Evolutionary conservation across 2,797 vertebrate genomes (phyloP).

Genomic region (Serranus cabrilla): DNA sequence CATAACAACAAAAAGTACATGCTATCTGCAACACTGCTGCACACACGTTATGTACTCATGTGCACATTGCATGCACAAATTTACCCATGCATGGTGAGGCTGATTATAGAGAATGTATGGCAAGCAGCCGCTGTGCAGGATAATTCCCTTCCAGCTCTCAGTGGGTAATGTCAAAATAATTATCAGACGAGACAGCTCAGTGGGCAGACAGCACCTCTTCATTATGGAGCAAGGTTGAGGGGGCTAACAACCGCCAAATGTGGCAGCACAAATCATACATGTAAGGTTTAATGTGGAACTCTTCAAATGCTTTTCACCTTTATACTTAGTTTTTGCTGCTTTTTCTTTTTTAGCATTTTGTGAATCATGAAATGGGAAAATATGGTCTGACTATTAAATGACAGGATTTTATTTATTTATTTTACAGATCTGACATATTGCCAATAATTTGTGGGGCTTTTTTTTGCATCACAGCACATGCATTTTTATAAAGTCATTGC

Average conservation of each 20-base stretch:
- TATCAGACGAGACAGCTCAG: slow-evolving; percentile 82
- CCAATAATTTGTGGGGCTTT: not conserved
- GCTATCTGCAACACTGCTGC: not conserved
- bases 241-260: slow-evolving; percentile 58
- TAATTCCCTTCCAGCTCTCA: slow-evolving; percentile 80
- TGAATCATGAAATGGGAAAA: not conserved
- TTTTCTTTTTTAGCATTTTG: not conserved
- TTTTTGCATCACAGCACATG: slow-evolving; percentile 10
- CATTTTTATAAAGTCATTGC: slow-evolving; percentile 28
- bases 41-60: slow-evolving; percentile 5
- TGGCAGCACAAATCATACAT: not conserved
- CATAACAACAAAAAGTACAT: too few relatives aligned
- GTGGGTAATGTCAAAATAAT: slow-evolving; percentile 85
- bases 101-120: slow-evolving; percentile 79
- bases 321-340: slow-evolving; percentile 2
- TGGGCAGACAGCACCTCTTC: slow-evolving; percentile 80
- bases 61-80: slow-evolving; percentile 19
- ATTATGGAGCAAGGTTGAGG: slow-evolving; percentile 68
- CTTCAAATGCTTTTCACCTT: slow-evolving; percentile 24
- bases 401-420: slow-evolving; percentile 1
- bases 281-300: slow-evolving; percentile 20
- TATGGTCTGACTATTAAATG: not conserved
- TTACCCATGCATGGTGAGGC: slow-evolving; percentile 45
- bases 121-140: slow-evolving; percentile 73
- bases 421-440: slow-evolving; percentile 3